These are phyloP conservation scores for Pentamera pediparva DNA, from an alignment of 53 echinoderm and acorn worm genomes.

Conservation along the genomic window DNA sequence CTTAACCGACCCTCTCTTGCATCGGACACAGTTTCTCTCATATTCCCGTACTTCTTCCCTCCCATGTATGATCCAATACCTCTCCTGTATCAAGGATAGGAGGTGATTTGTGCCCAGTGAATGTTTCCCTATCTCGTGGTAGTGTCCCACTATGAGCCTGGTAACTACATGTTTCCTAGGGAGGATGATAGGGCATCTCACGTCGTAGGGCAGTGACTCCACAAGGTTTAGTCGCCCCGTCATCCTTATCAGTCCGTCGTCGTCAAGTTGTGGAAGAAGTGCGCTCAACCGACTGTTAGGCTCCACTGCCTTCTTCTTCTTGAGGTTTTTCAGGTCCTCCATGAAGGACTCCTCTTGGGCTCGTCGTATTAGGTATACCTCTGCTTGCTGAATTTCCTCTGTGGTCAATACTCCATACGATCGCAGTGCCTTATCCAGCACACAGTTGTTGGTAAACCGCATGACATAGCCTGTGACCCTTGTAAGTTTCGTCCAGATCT, in stretches of 20 bases:
- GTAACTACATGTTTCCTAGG: constrained; percentile 13
- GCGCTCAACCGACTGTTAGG: neutral
- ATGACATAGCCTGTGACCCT: neutral
- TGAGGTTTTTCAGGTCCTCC: constrained; percentile 23
- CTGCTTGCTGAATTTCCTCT: constrained; percentile 12
- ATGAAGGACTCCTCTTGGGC: constrained; percentile 2
- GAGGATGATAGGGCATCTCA: constrained; percentile 3
- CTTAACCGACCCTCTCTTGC: neutral
- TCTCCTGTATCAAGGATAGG: neutral
- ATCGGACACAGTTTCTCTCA: neutral
- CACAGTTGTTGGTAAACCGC: constrained; percentile 21
- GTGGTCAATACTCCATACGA: neutral
- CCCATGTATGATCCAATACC: constrained; percentile 1
- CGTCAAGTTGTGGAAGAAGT: constrained; percentile 1
- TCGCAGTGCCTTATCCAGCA: neutral
- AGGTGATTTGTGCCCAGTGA: neutral
- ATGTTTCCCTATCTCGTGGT: constrained; percentile 22
- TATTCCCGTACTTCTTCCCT: constrained; percentile 14
- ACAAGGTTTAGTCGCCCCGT: neutral
- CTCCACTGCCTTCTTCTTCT: neutral
- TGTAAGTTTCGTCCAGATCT: constrained; percentile 9
- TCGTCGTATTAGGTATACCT: neutral
- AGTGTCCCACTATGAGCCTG: constrained; percentile 2
- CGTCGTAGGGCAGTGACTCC: neutral
- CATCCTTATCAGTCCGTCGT: constrained; percentile 1